These are phyloP conservation scores for Saccostrea echinata DNA, from an alignment of 1,140 invertebrate species.

Conservation along the genomic window DNA sequence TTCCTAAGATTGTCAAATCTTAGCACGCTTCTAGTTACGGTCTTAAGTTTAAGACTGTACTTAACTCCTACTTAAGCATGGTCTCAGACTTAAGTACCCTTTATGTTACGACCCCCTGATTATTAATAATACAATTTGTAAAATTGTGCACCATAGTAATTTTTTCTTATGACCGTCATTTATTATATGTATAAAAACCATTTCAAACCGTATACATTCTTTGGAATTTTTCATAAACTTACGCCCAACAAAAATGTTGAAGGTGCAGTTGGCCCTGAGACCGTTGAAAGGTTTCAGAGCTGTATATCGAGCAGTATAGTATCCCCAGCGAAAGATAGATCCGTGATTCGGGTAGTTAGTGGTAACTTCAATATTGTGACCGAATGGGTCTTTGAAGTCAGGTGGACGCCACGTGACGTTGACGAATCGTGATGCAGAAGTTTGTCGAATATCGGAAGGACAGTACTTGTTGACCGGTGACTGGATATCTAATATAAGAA, in stretches of 20 bases:
- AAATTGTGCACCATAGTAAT: too few species aligned
- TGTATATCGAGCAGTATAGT: conserved; percentile 54
- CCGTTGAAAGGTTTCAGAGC: conserved; percentile 56
- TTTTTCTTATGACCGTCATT: too few species aligned
- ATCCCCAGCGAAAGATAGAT: conserved; percentile 58
- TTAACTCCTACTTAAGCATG: too few species aligned
- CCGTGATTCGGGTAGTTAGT: conserved; percentile 50
- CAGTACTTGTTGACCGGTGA: not conserved
- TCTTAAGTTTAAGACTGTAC: too few species aligned
- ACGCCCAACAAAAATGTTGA: conserved; percentile 55
- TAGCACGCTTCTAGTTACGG: too few species aligned
- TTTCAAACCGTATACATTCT: too few species aligned
- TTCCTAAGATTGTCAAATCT: too few species aligned
- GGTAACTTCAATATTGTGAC: conserved; percentile 36
- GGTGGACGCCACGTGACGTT: conserved; percentile 47
- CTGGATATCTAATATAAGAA: not conserved
- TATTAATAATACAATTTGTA: too few species aligned
- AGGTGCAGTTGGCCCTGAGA: conserved; percentile 50
- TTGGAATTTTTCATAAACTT: too few species aligned
- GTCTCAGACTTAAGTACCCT: too few species aligned
- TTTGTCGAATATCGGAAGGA: not conserved
- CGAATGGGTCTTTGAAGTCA: conserved; percentile 51
- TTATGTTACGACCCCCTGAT: too few species aligned
- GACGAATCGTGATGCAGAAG: not conserved
- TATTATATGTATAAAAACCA: too few species aligned